Conservation (phyloP, 1,140 invertebrate species). For the Drosophila pectinifera region DNA sequence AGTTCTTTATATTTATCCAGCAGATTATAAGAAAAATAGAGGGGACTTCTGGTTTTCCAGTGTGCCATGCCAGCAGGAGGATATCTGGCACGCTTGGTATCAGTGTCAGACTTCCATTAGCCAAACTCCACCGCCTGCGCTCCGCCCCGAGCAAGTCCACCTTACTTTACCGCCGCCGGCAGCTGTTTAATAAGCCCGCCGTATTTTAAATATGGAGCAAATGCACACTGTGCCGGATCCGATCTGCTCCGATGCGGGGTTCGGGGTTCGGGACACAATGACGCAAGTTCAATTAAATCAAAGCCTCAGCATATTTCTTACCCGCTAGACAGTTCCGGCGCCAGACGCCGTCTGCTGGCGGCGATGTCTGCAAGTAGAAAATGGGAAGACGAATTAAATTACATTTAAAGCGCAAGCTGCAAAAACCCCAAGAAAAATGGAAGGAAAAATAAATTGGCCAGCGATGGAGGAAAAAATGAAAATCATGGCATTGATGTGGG, state of each 20-base stretch:
- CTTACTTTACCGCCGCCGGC: conserved; percentile 3
- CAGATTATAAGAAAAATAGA: background rate
- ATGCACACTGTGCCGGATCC: conserved; percentile 37
- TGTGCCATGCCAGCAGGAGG: conserved; percentile 3
- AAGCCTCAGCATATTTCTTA: conserved; percentile 79
- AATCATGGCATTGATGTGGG: conserved; percentile 45
- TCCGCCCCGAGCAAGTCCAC: background rate
- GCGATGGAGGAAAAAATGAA: conserved; percentile 27
- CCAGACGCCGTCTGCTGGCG: conserved; percentile 79
- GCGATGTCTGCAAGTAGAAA: conserved; percentile 73
- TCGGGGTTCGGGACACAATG: conserved; percentile 20
- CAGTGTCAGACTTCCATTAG: conserved; percentile 54
- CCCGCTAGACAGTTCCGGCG: conserved; percentile 80
- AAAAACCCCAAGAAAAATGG: conserved; percentile 40
- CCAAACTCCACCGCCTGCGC: conserved; percentile 15
- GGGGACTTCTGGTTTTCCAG: background rate
- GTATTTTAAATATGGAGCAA: conserved; percentile 73
- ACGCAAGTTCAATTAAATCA: conserved; percentile 79
- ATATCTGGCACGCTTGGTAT: conserved; percentile 17
- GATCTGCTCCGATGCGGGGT: background rate
- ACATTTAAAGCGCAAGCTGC: conserved; percentile 69
- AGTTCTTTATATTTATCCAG: too few relatives aligned
- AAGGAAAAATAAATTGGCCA: conserved; percentile 44
- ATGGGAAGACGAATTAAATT: conserved; percentile 82
- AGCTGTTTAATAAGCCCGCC: conserved; percentile 70